These are phyloP conservation scores for Nemoura dubitans DNA, from an alignment of 2,888 invertebrate species.

Conservation along the genomic window DNA sequence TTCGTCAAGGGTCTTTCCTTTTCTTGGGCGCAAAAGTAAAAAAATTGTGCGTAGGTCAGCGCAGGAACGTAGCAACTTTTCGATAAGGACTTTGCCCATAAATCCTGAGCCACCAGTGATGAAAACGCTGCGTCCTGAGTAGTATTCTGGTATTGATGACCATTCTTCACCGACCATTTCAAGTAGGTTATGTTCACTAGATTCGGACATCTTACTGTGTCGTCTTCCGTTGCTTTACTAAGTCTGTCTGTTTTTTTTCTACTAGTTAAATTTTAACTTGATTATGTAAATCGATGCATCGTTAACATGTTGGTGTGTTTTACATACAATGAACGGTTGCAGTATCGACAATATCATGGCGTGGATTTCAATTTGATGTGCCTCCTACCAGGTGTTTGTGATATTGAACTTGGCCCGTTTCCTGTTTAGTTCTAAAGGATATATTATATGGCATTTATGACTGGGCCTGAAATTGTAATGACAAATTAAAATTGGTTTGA, in stretches of 20 bases:
- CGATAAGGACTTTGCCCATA: slow-evolving; percentile 63
- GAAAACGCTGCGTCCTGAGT: slow-evolving; percentile 57
- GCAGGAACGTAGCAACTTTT: neutral
- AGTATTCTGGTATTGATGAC: slow-evolving; percentile 33
- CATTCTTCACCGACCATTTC: neutral
- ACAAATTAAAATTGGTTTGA: too few species aligned
- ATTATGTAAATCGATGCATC: neutral
- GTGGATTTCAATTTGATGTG: too few species aligned
- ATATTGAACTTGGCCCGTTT: neutral
- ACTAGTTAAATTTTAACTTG: neutral
- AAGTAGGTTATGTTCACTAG: neutral
- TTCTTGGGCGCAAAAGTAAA: neutral
- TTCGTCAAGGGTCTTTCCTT: neutral
- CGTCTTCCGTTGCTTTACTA: neutral
- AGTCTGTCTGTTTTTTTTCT: neutral
- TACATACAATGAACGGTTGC: neutral
- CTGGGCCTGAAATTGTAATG: too few species aligned
- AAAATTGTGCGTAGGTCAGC: neutral
- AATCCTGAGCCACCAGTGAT: slow-evolving; percentile 68
- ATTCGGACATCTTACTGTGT: neutral
- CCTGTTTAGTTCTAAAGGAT: neutral
- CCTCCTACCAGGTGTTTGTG: neutral
- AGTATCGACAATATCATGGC: too few species aligned
- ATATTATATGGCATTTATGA: too few species aligned
- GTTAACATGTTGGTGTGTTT: neutral